phyloP scores from a whole-genome alignment of 2,113 vertebrate genomes.

The Gymnogyps californianus region DNA sequence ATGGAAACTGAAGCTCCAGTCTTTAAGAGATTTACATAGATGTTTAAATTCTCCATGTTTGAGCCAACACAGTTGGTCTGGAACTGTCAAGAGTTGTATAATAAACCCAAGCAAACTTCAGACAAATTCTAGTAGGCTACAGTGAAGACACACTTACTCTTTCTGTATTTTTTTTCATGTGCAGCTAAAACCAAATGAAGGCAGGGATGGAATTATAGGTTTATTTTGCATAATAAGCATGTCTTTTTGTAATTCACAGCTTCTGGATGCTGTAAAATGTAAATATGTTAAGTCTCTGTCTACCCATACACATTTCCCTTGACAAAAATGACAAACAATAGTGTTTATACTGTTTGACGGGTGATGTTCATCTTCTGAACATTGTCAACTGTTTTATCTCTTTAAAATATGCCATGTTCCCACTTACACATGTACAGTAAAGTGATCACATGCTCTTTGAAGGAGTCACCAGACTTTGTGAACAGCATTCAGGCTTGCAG shows the following conservation, averaged over 20 bases:
- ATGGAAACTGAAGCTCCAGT: background rate
- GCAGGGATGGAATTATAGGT: background rate
- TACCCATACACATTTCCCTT: background rate
- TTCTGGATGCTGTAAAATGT: slow-evolving; percentile 21
- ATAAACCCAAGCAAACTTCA: background rate
- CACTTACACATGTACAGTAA: background rate
- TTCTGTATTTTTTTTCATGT: background rate
- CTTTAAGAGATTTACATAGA: background rate
- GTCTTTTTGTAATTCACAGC: slow-evolving; percentile 23
- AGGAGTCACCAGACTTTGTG: background rate
- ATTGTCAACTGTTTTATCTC: slow-evolving; percentile 7
- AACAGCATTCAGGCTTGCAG: background rate
- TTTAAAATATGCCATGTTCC: slow-evolving; percentile 1
- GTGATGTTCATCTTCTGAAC: slow-evolving; percentile 18
- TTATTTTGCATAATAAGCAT: slow-evolving; percentile 30
- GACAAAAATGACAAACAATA: slow-evolving; percentile 3
- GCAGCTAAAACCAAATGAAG: slow-evolving; percentile 1
- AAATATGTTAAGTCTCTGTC: slow-evolving; percentile 15
- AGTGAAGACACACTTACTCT: background rate
- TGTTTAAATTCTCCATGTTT: background rate
- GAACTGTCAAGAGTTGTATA: background rate
- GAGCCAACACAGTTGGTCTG: background rate
- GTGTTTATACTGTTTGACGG: background rate
- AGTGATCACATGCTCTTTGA: background rate
- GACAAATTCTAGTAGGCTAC: background rate